Conservation (phyloP, 2,113 vertebrate species). For the Oxyruncus cristatus region DNA sequence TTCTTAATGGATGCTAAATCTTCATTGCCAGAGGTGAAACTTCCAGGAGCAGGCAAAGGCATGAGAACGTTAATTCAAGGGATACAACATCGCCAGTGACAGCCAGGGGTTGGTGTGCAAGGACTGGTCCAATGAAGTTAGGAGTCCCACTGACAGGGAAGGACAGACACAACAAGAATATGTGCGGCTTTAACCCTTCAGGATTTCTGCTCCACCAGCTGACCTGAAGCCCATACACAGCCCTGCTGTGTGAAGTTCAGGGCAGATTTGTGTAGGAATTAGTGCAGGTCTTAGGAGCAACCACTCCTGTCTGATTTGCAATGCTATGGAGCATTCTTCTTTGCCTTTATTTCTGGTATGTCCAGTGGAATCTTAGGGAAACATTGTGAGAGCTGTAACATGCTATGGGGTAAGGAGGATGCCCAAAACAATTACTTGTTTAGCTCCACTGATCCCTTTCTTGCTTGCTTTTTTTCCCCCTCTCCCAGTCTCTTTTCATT, state of each 20-base stretch:
- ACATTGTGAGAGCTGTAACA: background rate
- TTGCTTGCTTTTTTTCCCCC: fast-evolving
- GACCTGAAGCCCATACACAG: background rate
- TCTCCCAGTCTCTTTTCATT: background rate
- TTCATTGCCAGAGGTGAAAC: background rate
- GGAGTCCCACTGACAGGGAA: background rate
- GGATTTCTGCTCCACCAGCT: background rate
- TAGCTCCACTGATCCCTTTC: background rate
- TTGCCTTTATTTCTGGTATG: background rate
- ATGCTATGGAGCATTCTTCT: background rate
- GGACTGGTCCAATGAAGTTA: background rate
- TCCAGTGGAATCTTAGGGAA: background rate
- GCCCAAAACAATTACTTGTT: background rate
- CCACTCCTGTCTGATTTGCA: background rate
- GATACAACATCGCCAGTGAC: background rate
- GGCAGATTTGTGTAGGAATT: background rate
- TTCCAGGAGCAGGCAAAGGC: background rate
- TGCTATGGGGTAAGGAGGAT: background rate
- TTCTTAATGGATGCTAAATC: background rate
- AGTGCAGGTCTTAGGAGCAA: background rate
- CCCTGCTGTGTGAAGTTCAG: background rate
- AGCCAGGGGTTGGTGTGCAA: background rate
- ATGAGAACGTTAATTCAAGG: background rate
- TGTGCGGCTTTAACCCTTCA: background rate
- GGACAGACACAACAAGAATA: background rate